phyloP scores from a whole-genome alignment of 1,140 invertebrate species.

The Apolygus lucorum region DNA sequence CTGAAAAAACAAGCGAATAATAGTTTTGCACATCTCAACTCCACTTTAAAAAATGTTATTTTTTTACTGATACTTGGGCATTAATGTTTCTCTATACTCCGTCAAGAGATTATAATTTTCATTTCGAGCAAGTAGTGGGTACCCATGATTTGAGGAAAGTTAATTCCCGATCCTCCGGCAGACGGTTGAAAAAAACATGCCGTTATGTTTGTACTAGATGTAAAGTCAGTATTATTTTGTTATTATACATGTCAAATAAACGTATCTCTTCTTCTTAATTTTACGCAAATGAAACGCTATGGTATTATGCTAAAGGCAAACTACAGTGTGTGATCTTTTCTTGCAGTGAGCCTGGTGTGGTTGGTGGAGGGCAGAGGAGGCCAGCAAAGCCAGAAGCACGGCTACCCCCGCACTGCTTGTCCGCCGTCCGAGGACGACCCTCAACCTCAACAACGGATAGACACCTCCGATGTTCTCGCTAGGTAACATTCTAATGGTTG shows the following conservation, averaged over 20 bases:
- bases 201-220: neutral
- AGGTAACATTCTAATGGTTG: too few relatives aligned
- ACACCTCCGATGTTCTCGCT: neutral
- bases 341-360: neutral
- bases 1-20: too few relatives aligned
- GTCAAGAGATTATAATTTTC: too few relatives aligned
- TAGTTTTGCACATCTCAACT: too few relatives aligned
- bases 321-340: neutral
- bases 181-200: too few relatives aligned
- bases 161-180: too few relatives aligned
- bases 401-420: neutral
- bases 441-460: neutral
- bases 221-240: neutral
- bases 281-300: neutral
- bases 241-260: too few relatives aligned
- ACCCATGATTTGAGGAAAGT: too few relatives aligned
- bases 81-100: too few relatives aligned
- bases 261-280: neutral
- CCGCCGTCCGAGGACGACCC: neutral
- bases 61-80: too few relatives aligned
- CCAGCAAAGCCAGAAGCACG: neutral
- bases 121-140: too few relatives aligned
- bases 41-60: too few relatives aligned
- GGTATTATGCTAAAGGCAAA: neutral
- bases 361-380: neutral